Evolutionary conservation across 2,797 vertebrate genomes (phyloP).

Genomic region (Enteromius treurensis): DNA sequence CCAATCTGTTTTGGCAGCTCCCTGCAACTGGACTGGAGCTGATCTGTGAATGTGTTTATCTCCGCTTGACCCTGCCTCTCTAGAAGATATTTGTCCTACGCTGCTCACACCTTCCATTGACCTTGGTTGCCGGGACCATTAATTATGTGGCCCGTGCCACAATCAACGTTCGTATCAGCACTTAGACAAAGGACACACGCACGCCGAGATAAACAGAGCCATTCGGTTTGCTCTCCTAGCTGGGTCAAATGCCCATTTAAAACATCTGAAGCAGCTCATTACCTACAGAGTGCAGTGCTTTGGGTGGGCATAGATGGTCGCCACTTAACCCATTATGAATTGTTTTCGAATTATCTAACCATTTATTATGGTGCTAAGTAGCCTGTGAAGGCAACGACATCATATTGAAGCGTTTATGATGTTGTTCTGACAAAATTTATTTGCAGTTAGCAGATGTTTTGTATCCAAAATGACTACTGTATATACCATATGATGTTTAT

Average conservation of each 20-base stretch:
- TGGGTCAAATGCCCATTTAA: constrained; percentile 45
- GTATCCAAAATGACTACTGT: not conserved
- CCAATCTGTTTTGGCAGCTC: constrained; percentile 42
- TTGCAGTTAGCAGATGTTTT: not conserved
- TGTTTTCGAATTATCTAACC: constrained; percentile 16
- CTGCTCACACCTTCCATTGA: constrained; percentile 43
- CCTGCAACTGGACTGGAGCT: constrained; percentile 22
- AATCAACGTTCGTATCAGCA: constrained; percentile 52
- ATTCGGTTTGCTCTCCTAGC: not conserved
- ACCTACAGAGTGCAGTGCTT: constrained; percentile 16
- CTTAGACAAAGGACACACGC: constrained; percentile 44
- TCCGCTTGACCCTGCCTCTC: constrained; percentile 39
- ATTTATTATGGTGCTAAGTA: constrained; percentile 11
- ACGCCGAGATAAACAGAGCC: constrained; percentile 36
- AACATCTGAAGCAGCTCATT: constrained; percentile 42
- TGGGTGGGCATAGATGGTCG: constrained; percentile 32
- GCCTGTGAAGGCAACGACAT: not conserved
- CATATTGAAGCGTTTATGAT: not conserved
- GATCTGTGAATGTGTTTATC: constrained; percentile 52
- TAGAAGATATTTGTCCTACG: constrained; percentile 36
- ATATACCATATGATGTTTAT: not conserved
- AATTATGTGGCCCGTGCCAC: constrained; percentile 31
- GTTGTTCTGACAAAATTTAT: not conserved
- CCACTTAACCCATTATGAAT: constrained; percentile 25
- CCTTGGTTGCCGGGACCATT: constrained; percentile 49